Evolutionary conservation across 2,113 vertebrate genomes (phyloP).

Genomic region (Puffinus mauretanicus): DNA sequence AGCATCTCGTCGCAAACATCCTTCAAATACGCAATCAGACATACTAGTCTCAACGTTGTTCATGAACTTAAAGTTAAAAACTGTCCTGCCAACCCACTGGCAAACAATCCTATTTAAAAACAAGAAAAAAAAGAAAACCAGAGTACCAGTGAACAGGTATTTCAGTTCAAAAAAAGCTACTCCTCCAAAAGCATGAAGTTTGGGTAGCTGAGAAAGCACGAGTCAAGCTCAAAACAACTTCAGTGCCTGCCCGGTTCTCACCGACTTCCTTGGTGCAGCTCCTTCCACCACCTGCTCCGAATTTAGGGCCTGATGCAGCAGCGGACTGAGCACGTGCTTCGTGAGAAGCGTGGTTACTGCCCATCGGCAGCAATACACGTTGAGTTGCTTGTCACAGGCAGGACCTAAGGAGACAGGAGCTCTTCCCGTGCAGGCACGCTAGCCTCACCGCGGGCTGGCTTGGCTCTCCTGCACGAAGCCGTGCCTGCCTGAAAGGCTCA

Average conservation of each 20-base stretch:
- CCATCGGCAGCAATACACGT: fast-evolving
- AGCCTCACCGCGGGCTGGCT: fast-evolving
- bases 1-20: fast-evolving
- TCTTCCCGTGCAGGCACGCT: neutral
- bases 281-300: neutral
- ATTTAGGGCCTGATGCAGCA: neutral
- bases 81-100: neutral
- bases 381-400: fast-evolving
- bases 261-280: fast-evolving
- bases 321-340: fast-evolving
- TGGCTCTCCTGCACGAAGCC: neutral
- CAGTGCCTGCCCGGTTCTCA: neutral
- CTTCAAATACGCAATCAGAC: neutral
- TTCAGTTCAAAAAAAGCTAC: neutral
- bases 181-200: neutral
- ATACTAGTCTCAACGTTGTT: neutral
- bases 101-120: neutral
- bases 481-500: neutral
- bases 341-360: neutral
- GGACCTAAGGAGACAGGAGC: neutral
- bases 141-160: neutral
- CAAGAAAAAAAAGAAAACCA: neutral
- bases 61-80: neutral
- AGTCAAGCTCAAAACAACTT: neutral
- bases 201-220: neutral